Conservation (phyloP, 2,888 invertebrate species). For the Andrena fulva region DNA sequence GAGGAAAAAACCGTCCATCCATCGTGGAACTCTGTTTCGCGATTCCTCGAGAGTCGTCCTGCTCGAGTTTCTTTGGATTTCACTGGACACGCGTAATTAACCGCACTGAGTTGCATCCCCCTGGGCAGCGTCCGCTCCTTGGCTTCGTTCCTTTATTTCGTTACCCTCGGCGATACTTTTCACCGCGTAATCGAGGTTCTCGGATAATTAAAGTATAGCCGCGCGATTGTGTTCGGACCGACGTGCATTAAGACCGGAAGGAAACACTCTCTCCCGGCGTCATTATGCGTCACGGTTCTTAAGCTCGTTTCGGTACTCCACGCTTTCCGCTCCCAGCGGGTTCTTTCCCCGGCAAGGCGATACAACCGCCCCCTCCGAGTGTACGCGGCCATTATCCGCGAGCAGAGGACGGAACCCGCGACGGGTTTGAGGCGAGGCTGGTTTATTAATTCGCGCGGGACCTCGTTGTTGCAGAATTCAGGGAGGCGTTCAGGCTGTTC, state of each 20-base stretch:
- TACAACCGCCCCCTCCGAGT: background rate
- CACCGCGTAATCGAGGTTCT: background rate
- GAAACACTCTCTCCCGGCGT: background rate
- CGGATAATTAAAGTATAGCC: conserved; percentile 3
- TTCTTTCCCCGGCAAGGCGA: background rate
- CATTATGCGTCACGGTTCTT: conserved; percentile 13
- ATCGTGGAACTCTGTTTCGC: background rate
- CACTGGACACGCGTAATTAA: conserved; percentile 3
- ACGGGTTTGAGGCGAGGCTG: background rate
- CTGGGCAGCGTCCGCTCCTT: background rate
- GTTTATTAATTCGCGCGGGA: background rate
- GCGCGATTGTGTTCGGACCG: background rate
- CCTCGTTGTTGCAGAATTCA: conserved; percentile 88
- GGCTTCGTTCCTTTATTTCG: background rate
- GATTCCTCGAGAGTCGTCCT: background rate
- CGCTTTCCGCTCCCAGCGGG: background rate
- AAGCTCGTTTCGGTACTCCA: conserved; percentile 4
- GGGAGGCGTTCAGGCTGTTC: conserved; percentile 94
- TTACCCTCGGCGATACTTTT: background rate
- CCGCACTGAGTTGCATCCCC: background rate
- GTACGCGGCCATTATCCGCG: background rate
- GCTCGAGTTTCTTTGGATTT: background rate
- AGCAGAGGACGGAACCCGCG: too few species aligned
- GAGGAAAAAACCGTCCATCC: background rate
- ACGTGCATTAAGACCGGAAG: conserved; percentile 23